A percentile compares a stretch with the other conserved stretches of the same genome.
These are phyloP conservation scores for Tokudaia tokunoshimensis DNA, from an alignment of 2,797 vertebrate species.

Conservation along the genomic window DNA sequence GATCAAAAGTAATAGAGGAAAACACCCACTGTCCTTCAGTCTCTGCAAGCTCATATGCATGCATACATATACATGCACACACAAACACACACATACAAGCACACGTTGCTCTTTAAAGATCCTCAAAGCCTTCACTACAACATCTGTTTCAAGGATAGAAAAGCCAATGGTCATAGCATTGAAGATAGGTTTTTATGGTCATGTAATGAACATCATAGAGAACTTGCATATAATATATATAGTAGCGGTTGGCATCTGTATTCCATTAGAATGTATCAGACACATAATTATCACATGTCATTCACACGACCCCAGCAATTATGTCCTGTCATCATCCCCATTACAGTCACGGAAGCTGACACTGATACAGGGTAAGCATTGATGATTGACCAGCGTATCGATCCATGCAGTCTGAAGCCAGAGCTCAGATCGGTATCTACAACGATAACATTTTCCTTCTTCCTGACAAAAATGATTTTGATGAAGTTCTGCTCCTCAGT, in stretches of 20 bases:
- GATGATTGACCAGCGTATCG: not conserved
- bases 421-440: rapidly evolving
- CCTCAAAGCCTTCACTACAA: not conserved
- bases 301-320: not conserved
- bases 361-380: not conserved
- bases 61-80: rapidly evolving
- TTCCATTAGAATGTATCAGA: not conserved
- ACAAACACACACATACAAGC: not conserved
- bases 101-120: not conserved
- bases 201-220: not conserved
- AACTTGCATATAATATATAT: not conserved
- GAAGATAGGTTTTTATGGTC: not conserved
- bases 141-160: not conserved
- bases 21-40: not conserved
- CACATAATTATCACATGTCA: not conserved
- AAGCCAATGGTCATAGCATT: not conserved
- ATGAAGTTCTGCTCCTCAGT: not conserved
- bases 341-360: not conserved
- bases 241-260: not conserved
- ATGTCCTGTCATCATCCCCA: no score
- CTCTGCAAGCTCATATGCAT: not conserved
- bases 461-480: not conserved
- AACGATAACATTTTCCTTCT: not conserved
- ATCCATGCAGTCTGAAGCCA: not conserved
- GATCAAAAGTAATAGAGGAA: not conserved